Evolutionary conservation across 2,888 invertebrate genomes (phyloP).

Genomic region (Tineola bisselliella): DNA sequence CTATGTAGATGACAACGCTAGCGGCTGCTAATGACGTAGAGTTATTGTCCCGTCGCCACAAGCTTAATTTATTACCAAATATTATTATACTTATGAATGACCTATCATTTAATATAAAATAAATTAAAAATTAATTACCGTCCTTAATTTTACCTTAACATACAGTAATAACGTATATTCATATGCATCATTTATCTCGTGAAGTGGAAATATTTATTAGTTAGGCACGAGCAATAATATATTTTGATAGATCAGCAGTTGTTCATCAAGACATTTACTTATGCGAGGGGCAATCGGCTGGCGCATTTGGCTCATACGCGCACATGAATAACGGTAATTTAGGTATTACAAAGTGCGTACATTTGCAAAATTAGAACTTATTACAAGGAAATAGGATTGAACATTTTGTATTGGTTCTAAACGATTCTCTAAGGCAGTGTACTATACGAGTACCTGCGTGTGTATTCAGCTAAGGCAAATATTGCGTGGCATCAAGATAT

Average conservation of each 20-base stretch:
- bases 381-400: background rate
- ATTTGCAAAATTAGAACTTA: background rate
- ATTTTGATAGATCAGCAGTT: background rate
- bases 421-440: background rate
- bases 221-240: conserved; percentile 12
- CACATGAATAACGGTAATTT: conserved; percentile 11
- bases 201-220: conserved; percentile 2
- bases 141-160: background rate
- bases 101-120: background rate
- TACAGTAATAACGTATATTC: conserved; percentile 6
- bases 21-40: conserved; percentile 1
- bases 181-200: conserved; percentile 8
- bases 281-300: background rate
- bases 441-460: too few species aligned
- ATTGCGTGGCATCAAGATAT: conserved; percentile 13
- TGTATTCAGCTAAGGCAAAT: conserved; percentile 9
- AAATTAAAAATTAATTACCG: background rate
- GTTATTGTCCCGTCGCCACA: background rate
- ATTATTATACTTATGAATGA: background rate
- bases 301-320: background rate
- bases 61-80: background rate
- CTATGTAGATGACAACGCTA: background rate
- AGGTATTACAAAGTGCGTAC: background rate
- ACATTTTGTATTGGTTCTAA: background rate
- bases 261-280: conserved; percentile 13